Base-by-base conservation (phyloP, 1,140 invertebrate species). In the Drosophila setifemur region DNA sequence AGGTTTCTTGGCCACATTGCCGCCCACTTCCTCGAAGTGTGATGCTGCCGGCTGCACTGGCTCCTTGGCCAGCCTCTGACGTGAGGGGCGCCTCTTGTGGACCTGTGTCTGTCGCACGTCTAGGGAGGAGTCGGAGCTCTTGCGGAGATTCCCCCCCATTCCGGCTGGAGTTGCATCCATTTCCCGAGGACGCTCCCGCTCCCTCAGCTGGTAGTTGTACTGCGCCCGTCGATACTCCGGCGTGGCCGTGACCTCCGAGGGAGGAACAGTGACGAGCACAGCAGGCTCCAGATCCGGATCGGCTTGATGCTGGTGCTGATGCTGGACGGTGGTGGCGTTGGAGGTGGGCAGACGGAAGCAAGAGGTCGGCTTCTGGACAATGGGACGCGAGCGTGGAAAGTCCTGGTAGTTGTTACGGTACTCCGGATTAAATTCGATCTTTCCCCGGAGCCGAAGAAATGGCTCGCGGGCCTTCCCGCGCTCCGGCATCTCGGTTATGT, bases 341-440 rank as follows among this genome's bases (percentile, higher is more conserved):
- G 53, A 70, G 33, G 44, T 88, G 66, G 81, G 85, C 33, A 90
- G 42, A 5, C 87, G 88, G 19, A 90, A 89, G 16, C 77, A 77
- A 23, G 89, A 90, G 28, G 73, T 58, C n/a, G 89, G 81, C 70
- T 90, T 90, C n/a, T 68, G 73, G 12, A 83, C 73, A 18, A 90
- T 60, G 0, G 89, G 89, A 9, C 89, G 81, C 9, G 85, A 73
- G 29, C 89, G 81, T 39, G 89, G 89, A 70, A 89, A 90, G 16
- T 90, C 85, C 28, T 74, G 42, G 43, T 89, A 90, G 12, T 88
- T 89, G 42, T 83, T 89, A 19, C 88, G 68, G 60, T 90, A 90
- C 64, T 90, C 89, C 1, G 89, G 89, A 74, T 89, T 90, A 55
- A 90, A 90, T 71, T 90, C 89, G 42, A 90, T 88, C 61, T 89